These are phyloP conservation scores for Andrena fulva DNA, from an alignment of 2,888 invertebrate species.

Conservation along the genomic window DNA sequence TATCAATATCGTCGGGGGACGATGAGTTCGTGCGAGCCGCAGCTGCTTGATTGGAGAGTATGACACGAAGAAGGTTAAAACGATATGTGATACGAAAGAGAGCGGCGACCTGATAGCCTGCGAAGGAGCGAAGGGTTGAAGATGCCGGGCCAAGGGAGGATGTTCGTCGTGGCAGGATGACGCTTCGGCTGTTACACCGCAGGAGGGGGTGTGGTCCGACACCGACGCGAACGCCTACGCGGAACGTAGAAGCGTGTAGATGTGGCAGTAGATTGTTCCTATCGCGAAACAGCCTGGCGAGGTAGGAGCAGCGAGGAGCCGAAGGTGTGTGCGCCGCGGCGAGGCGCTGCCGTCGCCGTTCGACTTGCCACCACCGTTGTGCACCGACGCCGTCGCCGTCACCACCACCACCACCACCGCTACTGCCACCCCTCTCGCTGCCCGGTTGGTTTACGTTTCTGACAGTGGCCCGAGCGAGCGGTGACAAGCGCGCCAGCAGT, in stretches of 20 bases:
- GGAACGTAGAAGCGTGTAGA: slow-evolving; percentile 42
- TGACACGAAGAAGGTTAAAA: too few relatives aligned
- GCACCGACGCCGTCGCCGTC: slow-evolving; percentile 46
- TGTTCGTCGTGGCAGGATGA: slow-evolving; percentile 39
- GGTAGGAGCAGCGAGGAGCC: slow-evolving; percentile 27
- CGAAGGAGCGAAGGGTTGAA: not conserved
- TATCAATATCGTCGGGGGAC: not conserved
- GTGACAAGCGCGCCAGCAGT: slow-evolving; percentile 80
- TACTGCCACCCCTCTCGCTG: slow-evolving; percentile 49
- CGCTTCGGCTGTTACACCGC: slow-evolving; percentile 23
- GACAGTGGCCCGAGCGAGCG: slow-evolving; percentile 73
- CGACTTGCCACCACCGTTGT: slow-evolving; percentile 51
- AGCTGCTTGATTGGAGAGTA: not conserved
- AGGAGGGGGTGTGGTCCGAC: slow-evolving; percentile 53
- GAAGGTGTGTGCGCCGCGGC: slow-evolving; percentile 46
- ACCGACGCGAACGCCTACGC: slow-evolving; percentile 65
- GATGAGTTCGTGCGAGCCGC: not conserved
- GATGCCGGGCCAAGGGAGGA: slow-evolving; percentile 19
- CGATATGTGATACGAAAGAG: not conserved
- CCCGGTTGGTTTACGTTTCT: slow-evolving; percentile 66
- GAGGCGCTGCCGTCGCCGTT: slow-evolving; percentile 66
- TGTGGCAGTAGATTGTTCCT: slow-evolving; percentile 13
- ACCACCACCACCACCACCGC: slow-evolving; percentile 43
- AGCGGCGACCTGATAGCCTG: slow-evolving; percentile 6
- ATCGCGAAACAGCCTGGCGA: slow-evolving; percentile 42